Percentiles rank a stretch among this genome's conserved stretches.
phyloP scores from a whole-genome alignment of 2,113 vertebrate genomes.

The Piliocolobus tephrosceles region DNA sequence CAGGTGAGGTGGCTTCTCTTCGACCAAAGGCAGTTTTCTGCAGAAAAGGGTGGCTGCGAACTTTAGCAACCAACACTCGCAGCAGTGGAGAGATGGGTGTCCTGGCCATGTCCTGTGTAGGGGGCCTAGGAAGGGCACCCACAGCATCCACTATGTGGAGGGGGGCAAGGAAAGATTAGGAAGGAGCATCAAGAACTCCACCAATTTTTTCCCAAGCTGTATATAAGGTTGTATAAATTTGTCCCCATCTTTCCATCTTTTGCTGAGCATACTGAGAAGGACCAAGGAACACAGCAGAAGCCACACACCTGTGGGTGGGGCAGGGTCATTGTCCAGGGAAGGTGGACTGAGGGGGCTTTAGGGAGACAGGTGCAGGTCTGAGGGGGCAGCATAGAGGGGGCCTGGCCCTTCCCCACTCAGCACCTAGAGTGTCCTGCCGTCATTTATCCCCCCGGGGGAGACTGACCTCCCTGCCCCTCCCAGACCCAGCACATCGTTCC shows the following conservation, averaged over 20 bases:
- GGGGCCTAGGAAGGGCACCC: background rate
- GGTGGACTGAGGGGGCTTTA: too few species aligned
- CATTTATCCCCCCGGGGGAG: fast-evolving
- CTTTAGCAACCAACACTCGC: background rate
- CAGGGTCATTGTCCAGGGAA: background rate
- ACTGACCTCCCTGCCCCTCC: background rate
- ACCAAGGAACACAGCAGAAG: background rate
- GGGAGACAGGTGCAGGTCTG: background rate
- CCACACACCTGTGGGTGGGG: too few species aligned
- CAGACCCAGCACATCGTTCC: fast-evolving
- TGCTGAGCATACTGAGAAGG: background rate
- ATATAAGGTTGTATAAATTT: fast-evolving
- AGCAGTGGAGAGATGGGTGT: background rate
- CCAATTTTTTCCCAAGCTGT: background rate
- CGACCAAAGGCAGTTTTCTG: background rate
- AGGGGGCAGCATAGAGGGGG: fast-evolving
- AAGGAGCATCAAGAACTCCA: background rate
- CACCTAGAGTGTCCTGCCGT: fast-evolving
- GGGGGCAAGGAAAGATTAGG: too few species aligned
- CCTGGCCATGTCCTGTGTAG: background rate
- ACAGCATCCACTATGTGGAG: fast-evolving
- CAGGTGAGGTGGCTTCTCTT: background rate
- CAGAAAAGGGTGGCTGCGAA: too few species aligned
- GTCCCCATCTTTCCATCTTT: background rate
- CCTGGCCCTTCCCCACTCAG: background rate